Conservation (phyloP, 2,113 vertebrate species). For the Columba livia region DNA sequence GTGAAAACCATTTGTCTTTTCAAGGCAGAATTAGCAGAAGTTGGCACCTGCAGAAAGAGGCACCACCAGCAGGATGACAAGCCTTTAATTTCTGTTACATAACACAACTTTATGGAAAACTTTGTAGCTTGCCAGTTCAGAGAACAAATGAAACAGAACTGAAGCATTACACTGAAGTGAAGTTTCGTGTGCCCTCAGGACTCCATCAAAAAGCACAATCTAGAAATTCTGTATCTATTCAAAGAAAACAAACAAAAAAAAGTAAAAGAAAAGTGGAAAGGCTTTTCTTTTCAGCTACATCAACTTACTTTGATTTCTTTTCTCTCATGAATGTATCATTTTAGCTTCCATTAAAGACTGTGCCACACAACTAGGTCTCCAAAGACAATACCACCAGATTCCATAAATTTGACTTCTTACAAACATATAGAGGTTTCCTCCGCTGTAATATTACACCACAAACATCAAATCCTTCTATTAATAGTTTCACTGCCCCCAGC, state of each 20-base stretch:
- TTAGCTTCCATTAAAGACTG: neutral
- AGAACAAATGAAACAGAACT: neutral
- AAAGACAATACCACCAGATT: neutral
- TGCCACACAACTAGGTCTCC: neutral
- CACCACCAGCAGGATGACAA: neutral
- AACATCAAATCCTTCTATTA: neutral
- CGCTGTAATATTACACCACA: neutral
- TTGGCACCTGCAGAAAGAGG: neutral
- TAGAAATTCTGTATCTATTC: neutral
- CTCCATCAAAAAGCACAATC: neutral
- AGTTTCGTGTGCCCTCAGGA: neutral
- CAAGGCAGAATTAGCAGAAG: neutral
- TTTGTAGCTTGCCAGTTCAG: neutral
- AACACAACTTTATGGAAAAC: constrained; percentile 1
- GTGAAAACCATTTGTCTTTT: neutral
- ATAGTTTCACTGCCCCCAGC: neutral
- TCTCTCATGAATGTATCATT: neutral
- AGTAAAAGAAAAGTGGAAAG: neutral
- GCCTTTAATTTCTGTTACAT: neutral
- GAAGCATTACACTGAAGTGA: neutral
- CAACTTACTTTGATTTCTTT: neutral
- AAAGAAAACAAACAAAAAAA: neutral
- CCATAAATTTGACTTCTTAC: neutral
- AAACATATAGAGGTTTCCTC: neutral
- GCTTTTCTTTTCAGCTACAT: neutral